Percentiles rank a stretch among this genome's conserved stretches.
phyloP scores from a whole-genome alignment of 2,113 vertebrate genomes.

The Talpa occidentalis region DNA sequence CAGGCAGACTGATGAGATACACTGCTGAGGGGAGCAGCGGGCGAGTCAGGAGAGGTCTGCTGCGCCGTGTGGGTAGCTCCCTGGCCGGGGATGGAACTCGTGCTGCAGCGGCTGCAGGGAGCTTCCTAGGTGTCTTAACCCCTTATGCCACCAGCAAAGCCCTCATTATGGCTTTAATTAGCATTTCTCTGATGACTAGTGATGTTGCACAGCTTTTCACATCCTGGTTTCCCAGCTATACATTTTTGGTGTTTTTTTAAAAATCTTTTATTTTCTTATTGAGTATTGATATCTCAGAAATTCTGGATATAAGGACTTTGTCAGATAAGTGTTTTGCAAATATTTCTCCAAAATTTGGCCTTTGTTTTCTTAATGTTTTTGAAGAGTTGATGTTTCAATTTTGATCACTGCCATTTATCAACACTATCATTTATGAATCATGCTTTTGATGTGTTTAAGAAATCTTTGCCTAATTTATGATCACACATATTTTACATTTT shows the following conservation, averaged over 20 bases:
- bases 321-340: constrained; percentile 15
- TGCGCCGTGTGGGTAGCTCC: no score
- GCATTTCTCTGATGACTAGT: background rate
- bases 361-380: constrained; percentile 28
- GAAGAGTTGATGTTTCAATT: constrained; percentile 16
- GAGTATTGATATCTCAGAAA: background rate
- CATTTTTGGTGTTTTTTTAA: background rate
- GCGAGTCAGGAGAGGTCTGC: no score
- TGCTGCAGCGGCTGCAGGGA: no score
- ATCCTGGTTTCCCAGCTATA: background rate
- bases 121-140: no score
- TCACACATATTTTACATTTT: no score
- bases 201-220: background rate
- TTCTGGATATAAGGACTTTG: background rate
- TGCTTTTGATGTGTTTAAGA: background rate
- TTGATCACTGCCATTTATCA: constrained; percentile 1
- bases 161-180: background rate
- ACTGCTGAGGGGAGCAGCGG: no score
- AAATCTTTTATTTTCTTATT: constrained; percentile 25
- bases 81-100: no score
- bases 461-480: background rate
- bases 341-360: background rate
- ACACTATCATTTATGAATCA: background rate
- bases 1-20: no score
- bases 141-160: no score